Percentiles rank a stretch among this genome's conserved stretches.
Evolutionary conservation across 2,888 invertebrate species (phyloP).

Genomic region (Phasia obesa): DNA sequence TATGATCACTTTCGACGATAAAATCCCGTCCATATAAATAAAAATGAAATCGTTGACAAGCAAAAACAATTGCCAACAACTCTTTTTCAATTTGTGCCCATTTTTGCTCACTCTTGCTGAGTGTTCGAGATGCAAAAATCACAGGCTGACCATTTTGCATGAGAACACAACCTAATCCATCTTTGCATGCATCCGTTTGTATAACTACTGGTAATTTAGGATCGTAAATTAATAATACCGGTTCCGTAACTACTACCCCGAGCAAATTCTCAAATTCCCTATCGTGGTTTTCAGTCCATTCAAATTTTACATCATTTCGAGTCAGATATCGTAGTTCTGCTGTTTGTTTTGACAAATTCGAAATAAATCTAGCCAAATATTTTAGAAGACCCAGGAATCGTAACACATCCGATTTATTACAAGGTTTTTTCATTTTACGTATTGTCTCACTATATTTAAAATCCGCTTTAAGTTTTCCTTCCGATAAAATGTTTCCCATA

Average conservation of each 20-base stretch:
- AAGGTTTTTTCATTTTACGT: slow-evolving; percentile 18
- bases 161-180: slow-evolving; percentile 65
- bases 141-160: slow-evolving; percentile 44
- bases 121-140: slow-evolving; percentile 73
- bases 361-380: slow-evolving; percentile 47
- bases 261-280: slow-evolving; percentile 59
- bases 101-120: slow-evolving; percentile 73
- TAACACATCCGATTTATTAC: slow-evolving; percentile 22
- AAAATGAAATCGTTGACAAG: slow-evolving; percentile 23
- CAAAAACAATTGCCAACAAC: slow-evolving; percentile 32
- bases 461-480: slow-evolving; percentile 20
- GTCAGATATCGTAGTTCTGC: slow-evolving; percentile 60
- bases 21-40: slow-evolving; percentile 3
- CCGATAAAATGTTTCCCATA: slow-evolving; percentile 42
- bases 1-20: slow-evolving; percentile 74
- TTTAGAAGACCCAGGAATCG: slow-evolving; percentile 43
- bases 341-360: slow-evolving; percentile 56
- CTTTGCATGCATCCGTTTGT: slow-evolving; percentile 67
- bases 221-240: slow-evolving; percentile 58
- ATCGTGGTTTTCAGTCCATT: slow-evolving; percentile 59
- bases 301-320: slow-evolving; percentile 57
- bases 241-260: slow-evolving; percentile 48
- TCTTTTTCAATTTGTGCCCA: slow-evolving; percentile 68
- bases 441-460: slow-evolving; percentile 35
- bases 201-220: slow-evolving; percentile 39